These are phyloP conservation scores for Formica selysi DNA, from an alignment of 1,140 invertebrate genomes.

Conservation along the genomic window DNA sequence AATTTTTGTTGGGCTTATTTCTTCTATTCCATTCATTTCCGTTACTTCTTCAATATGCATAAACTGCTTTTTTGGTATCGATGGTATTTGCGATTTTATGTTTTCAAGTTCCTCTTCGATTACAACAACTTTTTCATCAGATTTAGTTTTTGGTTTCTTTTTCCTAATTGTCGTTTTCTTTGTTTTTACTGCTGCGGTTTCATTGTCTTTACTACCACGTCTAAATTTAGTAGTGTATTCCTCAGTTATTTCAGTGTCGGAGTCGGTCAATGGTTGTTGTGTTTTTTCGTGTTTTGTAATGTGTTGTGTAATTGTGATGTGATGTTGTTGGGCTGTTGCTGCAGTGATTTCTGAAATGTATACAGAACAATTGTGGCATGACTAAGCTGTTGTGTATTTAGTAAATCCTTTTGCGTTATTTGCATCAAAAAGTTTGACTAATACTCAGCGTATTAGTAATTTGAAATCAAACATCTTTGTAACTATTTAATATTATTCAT, in stretches of 20 bases:
- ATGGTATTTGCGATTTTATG: conserved; percentile 75
- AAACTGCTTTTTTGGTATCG: conserved; percentile 83
- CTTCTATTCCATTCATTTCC: conserved; percentile 69
- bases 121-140: conserved; percentile 79
- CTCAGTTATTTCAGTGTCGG: conserved; percentile 84
- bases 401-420: conserved; percentile 67
- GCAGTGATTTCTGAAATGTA: conserved; percentile 86
- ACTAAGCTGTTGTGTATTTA: conserved; percentile 74
- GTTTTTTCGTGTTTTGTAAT: conserved; percentile 85
- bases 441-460: conserved; percentile 2
- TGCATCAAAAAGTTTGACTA: conserved; percentile 68
- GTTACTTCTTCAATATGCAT: conserved; percentile 83
- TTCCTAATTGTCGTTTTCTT: conserved; percentile 83
- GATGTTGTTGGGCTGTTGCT: conserved; percentile 84
- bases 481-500: neutral
- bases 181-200: conserved; percentile 82
- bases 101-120: conserved; percentile 85
- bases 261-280: conserved; percentile 78
- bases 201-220: conserved; percentile 83
- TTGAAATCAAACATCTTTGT: neutral
- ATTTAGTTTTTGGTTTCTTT: conserved; percentile 66
- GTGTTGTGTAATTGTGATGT: conserved; percentile 83
- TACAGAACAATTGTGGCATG: conserved; percentile 80
- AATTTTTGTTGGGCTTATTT: conserved; percentile 65
- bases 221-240: conserved; percentile 85